Percentiles rank a stretch among this genome's conserved stretches.
Evolutionary conservation across 2,113 vertebrate genomes (phyloP).

Genomic region (Platichthys flesus): DNA sequence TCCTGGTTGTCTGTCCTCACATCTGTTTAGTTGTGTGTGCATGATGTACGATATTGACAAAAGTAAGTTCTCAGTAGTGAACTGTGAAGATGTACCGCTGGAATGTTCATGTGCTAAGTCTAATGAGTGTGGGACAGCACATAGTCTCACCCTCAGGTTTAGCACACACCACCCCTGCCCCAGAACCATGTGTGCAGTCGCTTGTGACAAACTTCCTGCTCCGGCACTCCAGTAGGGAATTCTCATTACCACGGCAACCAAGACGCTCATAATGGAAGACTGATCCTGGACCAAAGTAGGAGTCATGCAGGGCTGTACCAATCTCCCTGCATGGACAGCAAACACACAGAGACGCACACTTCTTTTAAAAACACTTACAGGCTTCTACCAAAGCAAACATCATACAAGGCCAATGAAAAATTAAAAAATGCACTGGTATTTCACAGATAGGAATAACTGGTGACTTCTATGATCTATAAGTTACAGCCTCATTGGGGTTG

Average conservation of each 20-base stretch:
- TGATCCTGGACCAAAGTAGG: constrained; percentile 71
- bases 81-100: no score
- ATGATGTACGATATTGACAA: no score
- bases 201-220: constrained; percentile 76
- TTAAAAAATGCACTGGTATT: background rate
- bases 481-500: background rate
- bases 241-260: constrained; percentile 88
- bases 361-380: background rate
- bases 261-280: constrained; percentile 85
- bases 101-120: no score
- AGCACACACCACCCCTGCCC: constrained; percentile 81
- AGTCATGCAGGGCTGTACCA: constrained; percentile 82
- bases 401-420: background rate
- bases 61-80: no score
- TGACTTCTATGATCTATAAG: background rate
- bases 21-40: background rate
- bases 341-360: constrained; percentile 20
- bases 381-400: background rate
- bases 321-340: constrained; percentile 81
- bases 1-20: background rate
- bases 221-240: constrained; percentile 82
- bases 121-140: background rate
- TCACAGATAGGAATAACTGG: background rate
- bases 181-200: constrained; percentile 83
- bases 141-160: constrained; percentile 84